Percentiles rank a stretch among this genome's conserved stretches.
These are phyloP conservation scores for Dromius quadrimaculatus DNA, from an alignment of 2,888 invertebrate species.

Conservation along the genomic window DNA sequence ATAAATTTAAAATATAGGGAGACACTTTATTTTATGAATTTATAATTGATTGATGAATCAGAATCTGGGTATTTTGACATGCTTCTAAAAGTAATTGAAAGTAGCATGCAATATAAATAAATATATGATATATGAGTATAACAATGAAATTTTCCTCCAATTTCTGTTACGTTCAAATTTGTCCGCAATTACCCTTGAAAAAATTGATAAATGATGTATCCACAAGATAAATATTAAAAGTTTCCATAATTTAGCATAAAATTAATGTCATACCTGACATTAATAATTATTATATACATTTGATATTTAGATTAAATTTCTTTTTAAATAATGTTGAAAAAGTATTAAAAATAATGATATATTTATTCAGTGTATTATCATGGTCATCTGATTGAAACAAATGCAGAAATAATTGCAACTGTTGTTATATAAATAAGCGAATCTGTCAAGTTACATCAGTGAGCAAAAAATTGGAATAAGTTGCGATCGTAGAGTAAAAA, in stretches of 20 bases:
- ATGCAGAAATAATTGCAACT: conserved; percentile 10
- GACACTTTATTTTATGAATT: too few species aligned
- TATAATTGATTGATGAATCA: too few species aligned
- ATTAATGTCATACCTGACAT: conserved; percentile 1
- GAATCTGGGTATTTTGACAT: too few species aligned
- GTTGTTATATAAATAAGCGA: conserved; percentile 10
- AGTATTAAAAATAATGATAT: not conserved
- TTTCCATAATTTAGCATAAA: not conserved
- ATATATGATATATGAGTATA: too few species aligned
- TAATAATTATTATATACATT: conserved; percentile 19
- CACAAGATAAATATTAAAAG: not conserved
- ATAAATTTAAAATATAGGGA: too few species aligned
- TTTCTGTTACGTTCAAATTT: not conserved
- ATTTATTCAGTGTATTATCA: conserved; percentile 4
- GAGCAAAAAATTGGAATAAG: not conserved
- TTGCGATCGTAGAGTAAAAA: not conserved
- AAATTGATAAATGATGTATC: conserved; percentile 12
- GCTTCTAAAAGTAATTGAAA: too few species aligned
- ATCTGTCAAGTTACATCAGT: conserved; percentile 1
- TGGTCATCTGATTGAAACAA: conserved; percentile 21
- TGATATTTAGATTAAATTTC: conserved; percentile 19
- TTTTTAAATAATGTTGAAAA: conserved; percentile 10
- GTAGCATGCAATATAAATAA: too few species aligned
- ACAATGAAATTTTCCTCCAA: too few species aligned
- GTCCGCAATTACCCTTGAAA: conserved; percentile 9